These are phyloP conservation scores for Noturus placidus DNA, from an alignment of 2,113 vertebrate genomes.

Conservation along the genomic window DNA sequence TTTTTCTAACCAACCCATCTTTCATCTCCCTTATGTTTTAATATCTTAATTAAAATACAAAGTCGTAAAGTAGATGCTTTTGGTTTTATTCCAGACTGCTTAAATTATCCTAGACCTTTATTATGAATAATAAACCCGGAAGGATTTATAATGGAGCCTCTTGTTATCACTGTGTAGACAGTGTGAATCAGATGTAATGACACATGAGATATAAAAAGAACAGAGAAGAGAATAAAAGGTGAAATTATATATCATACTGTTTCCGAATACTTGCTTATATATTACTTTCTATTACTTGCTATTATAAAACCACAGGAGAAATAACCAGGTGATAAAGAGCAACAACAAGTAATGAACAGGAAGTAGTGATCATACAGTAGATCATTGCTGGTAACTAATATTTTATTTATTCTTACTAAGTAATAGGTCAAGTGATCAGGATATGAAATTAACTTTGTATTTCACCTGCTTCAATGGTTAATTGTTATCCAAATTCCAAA, in stretches of 20 bases:
- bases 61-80: neutral
- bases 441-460: neutral
- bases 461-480: neutral
- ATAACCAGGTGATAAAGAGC: neutral
- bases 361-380: neutral
- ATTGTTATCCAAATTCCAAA: neutral
- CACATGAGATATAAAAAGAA: neutral
- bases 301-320: constrained; percentile 12
- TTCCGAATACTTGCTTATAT: neutral
- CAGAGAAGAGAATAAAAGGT: neutral
- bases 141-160: neutral
- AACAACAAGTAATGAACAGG: constrained; percentile 1
- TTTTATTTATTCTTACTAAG: neutral
- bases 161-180: neutral
- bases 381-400: neutral
- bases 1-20: neutral
- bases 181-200: constrained; percentile 5
- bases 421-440: neutral
- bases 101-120: neutral
- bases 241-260: neutral
- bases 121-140: neutral
- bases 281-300: neutral
- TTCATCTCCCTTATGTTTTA: neutral
- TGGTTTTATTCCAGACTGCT: neutral
- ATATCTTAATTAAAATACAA: neutral